These are phyloP conservation scores for Solenopsis invicta DNA, from an alignment of 1,140 invertebrate species.

Conservation along the genomic window DNA sequence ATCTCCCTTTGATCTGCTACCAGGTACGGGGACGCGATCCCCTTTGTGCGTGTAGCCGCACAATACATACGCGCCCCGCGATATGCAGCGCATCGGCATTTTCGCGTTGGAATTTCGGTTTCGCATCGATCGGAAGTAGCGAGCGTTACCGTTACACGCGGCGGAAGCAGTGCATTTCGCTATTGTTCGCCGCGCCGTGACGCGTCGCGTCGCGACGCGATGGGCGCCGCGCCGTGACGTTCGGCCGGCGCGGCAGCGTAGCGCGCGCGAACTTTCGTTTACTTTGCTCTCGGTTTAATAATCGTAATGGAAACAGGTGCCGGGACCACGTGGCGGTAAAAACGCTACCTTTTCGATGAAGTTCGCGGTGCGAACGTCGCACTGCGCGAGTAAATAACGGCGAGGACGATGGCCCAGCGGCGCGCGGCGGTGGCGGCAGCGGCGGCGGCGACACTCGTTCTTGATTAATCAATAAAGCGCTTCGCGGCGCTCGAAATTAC, in stretches of 20 bases:
- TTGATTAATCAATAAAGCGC: slow-evolving; percentile 63
- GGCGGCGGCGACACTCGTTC: slow-evolving; percentile 14
- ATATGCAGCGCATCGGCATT: slow-evolving; percentile 36
- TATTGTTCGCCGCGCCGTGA: slow-evolving; percentile 19
- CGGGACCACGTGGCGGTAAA: slow-evolving; percentile 26
- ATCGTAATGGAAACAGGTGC: slow-evolving; percentile 60
- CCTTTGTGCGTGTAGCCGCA: slow-evolving; percentile 62
- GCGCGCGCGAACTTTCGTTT: slow-evolving; percentile 39
- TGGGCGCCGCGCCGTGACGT: not conserved
- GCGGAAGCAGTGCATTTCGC: not conserved
- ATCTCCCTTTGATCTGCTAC: slow-evolving; percentile 67
- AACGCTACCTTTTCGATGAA: slow-evolving; percentile 31
- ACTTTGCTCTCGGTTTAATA: slow-evolving; percentile 54
- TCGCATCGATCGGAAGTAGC: slow-evolving; percentile 54
- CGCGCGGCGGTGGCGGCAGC: not conserved
- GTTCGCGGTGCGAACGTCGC: not conserved
- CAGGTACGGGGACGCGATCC: slow-evolving; percentile 48
- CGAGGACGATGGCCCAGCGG: too few species aligned
- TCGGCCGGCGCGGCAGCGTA: too few species aligned
- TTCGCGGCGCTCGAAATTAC: slow-evolving; percentile 48
- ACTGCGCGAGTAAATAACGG: slow-evolving; percentile 34
- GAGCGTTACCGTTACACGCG: slow-evolving; percentile 6
- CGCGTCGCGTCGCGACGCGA: not conserved
- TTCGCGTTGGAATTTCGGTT: slow-evolving; percentile 52
- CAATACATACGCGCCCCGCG: slow-evolving; percentile 9